Conservation (phyloP, 2,113 vertebrate species). For the Oncorhynchus gorbuscha region DNA sequence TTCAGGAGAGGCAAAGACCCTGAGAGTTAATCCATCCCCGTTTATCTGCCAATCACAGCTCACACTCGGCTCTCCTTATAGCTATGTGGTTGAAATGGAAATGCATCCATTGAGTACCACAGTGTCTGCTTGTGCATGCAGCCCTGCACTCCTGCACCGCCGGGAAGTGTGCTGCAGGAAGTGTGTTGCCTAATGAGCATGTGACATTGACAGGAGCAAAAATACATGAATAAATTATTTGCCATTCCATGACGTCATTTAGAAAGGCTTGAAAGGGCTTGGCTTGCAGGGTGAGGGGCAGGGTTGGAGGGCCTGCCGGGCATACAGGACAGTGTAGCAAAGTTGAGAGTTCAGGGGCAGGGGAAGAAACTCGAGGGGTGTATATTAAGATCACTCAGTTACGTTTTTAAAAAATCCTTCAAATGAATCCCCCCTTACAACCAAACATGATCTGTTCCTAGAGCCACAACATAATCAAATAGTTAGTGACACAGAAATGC, state of each 20-base stretch:
- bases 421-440: no score
- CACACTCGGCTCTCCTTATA: constrained; percentile 24
- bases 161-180: constrained; percentile 34
- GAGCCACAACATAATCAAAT: no score
- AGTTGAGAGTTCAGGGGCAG: neutral
- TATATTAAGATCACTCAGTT: neutral
- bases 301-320: neutral
- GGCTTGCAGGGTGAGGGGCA: constrained; percentile 44
- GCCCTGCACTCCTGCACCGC: constrained; percentile 19
- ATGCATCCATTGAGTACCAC: constrained; percentile 1
- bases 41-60: constrained; percentile 45
- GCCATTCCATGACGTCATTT: constrained; percentile 51
- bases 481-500: no score
- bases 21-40: constrained; percentile 37
- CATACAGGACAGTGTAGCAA: neutral
- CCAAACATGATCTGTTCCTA: no score
- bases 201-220: constrained; percentile 66
- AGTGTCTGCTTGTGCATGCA: constrained; percentile 57
- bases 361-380: neutral
- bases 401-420: no score
- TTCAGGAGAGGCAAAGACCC: constrained; percentile 38
- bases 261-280: constrained; percentile 55
- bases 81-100: constrained; percentile 28
- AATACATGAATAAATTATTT: constrained; percentile 65
- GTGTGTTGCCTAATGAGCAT: constrained; percentile 49